These are phyloP conservation scores for Lypha dubia DNA, from an alignment of 2,888 invertebrate species.

Conservation along the genomic window DNA sequence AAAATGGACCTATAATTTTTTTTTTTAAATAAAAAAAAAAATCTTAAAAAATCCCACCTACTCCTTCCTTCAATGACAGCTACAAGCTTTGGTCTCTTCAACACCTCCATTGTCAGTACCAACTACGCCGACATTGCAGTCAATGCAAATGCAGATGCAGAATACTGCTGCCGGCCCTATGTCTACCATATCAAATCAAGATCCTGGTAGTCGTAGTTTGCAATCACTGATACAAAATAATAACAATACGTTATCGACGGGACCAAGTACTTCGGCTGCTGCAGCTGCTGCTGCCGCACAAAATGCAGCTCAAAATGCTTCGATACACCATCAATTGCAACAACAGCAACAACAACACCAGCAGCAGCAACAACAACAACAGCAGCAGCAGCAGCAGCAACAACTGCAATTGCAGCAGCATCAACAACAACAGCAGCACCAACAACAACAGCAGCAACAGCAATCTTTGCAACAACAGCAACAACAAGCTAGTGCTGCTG, in stretches of 20 bases:
- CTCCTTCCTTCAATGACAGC: slow-evolving; percentile 76
- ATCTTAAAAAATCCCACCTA: slow-evolving; percentile 40
- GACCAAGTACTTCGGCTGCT: slow-evolving; percentile 80
- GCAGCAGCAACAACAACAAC: slow-evolving; percentile 75
- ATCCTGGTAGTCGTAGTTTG: slow-evolving; percentile 79
- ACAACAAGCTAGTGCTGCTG: slow-evolving; percentile 73
- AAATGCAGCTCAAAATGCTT: slow-evolving; percentile 69
- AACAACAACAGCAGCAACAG: slow-evolving; percentile 74
- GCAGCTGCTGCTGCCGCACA: slow-evolving; percentile 78
- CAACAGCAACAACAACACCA: slow-evolving; percentile 76
- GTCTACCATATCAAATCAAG: slow-evolving; percentile 75
- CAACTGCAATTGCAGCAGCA: slow-evolving; percentile 74
- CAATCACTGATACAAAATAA: slow-evolving; percentile 81
- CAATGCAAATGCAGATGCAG: slow-evolving; percentile 83
- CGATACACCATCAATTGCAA: slow-evolving; percentile 64
- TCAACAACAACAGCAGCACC: slow-evolving; percentile 75
- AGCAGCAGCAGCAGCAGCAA: slow-evolving; percentile 75
- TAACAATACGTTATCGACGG: slow-evolving; percentile 73
- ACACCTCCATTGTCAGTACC: slow-evolving; percentile 82
- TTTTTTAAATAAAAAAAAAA: slow-evolving; percentile 32
- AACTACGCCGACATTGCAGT: slow-evolving; percentile 82
- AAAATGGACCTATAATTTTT: slow-evolving; percentile 27
- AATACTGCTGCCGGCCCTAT: slow-evolving; percentile 74
- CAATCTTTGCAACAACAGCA: slow-evolving; percentile 73
- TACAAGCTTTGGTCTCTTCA: slow-evolving; percentile 83